Percentiles rank a stretch among this genome's conserved stretches.
Evolutionary conservation across 2,113 vertebrate genomes (phyloP).

Genomic region (Recurvirostra avosetta): DNA sequence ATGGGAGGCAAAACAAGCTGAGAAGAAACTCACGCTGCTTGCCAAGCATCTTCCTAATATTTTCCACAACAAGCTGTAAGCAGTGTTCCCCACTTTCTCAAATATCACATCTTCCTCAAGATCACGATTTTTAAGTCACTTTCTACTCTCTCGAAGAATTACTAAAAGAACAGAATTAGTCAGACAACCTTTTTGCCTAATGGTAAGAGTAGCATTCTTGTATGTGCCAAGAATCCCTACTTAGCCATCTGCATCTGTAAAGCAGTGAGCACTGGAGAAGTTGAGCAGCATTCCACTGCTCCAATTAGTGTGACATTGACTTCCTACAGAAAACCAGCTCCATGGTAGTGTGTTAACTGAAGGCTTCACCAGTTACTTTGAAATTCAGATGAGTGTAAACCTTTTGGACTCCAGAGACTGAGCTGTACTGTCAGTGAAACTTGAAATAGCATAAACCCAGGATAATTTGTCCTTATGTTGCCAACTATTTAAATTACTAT

Average conservation of each 20-base stretch:
- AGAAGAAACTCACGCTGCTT: conserved; percentile 2
- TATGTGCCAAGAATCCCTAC: not conserved
- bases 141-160: not conserved
- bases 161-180: conserved; percentile 1
- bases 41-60: conserved; percentile 41
- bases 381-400: not conserved
- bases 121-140: conserved; percentile 1
- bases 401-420: not conserved
- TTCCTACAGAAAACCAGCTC: not conserved
- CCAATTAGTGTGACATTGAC: rapidly evolving
- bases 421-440: not conserved
- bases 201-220: not conserved
- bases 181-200: not conserved
- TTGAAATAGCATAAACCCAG: not conserved
- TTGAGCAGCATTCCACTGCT: not conserved
- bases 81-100: not conserved
- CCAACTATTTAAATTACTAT: not conserved
- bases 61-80: conserved; percentile 14
- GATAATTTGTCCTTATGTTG: not conserved
- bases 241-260: not conserved
- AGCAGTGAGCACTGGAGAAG: not conserved
- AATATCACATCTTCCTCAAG: not conserved
- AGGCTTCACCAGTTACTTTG: not conserved
- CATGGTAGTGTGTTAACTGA: not conserved
- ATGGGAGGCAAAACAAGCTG: conserved; percentile 49